Percentiles rank a stretch among this genome's conserved stretches.
Conservation (phyloP, 2,888 invertebrate genomes). For the Lochmaea crataegi region DNA sequence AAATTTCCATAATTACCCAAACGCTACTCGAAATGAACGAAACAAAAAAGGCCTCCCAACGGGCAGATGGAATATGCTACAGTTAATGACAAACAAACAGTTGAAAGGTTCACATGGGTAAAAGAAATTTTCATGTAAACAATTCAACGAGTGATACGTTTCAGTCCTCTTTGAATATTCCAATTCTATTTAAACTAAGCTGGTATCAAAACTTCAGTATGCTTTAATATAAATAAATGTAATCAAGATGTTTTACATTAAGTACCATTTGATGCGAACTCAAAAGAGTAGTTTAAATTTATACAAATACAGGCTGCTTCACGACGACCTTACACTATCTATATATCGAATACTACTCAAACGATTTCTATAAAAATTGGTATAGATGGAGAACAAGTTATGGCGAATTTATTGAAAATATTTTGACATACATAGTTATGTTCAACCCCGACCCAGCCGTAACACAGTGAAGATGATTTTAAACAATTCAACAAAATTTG, state of each 20-base stretch:
- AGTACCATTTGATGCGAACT: conserved; percentile 7
- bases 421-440: no score
- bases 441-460: no score
- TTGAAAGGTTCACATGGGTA: conserved; percentile 24
- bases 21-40: conserved; percentile 6
- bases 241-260: conserved; percentile 15
- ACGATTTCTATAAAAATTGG: no score
- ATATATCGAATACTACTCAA: no score
- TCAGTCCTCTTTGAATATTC: conserved; percentile 13
- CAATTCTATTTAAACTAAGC: conserved; percentile 1
- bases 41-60: not conserved
- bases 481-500: no score
- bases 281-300: not conserved
- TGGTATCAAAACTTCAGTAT: not conserved
- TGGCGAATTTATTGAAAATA: no score
- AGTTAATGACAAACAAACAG: conserved; percentile 21
- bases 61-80: conserved; percentile 18
- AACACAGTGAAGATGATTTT: no score
- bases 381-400: no score
- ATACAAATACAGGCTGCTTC: not conserved
- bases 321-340: no score
- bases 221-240: conserved; percentile 14
- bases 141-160: conserved; percentile 15
- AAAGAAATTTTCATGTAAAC: conserved; percentile 25
- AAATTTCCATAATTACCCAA: conserved; percentile 25